Conservation (phyloP, 2,888 invertebrate species). For the Pasiphila rectangulata region DNA sequence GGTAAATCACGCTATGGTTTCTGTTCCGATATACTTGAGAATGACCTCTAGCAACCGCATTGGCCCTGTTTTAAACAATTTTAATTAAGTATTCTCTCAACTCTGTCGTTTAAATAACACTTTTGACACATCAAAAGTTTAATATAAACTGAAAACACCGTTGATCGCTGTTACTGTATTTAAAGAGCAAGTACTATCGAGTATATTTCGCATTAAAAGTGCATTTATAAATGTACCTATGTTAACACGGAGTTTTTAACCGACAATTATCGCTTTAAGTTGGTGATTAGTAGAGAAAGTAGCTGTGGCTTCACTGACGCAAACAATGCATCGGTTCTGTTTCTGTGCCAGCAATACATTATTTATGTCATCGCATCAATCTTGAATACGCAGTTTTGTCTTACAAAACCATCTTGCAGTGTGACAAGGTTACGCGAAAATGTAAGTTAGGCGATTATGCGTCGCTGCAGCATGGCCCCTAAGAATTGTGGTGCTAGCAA, state of each 20-base stretch:
- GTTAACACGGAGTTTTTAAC: conserved; percentile 21
- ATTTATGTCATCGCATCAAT: conserved; percentile 9
- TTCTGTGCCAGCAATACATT: conserved; percentile 10
- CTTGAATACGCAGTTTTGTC: neutral
- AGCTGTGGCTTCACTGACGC: conserved; percentile 11
- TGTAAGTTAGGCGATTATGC: neutral
- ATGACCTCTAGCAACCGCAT: neutral
- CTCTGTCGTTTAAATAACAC: neutral
- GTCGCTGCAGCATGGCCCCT: too few species aligned
- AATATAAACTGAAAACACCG: too few species aligned
- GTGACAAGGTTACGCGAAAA: neutral
- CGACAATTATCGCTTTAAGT: conserved; percentile 18
- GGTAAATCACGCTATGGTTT: conserved; percentile 41
- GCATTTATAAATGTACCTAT: conserved; percentile 8
- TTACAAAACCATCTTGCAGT: neutral
- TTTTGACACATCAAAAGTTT: neutral
- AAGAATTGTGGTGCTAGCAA: too few species aligned
- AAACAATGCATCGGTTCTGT: conserved; percentile 18
- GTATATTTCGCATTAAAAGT: neutral
- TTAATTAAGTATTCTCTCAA: neutral
- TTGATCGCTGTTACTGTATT: too few species aligned
- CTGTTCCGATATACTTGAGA: conserved; percentile 30
- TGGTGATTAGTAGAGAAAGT: conserved; percentile 24
- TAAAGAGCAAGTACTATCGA: too few species aligned
- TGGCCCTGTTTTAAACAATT: neutral